phyloP scores from a whole-genome alignment of 2,888 invertebrate species.

The Stenodema calcarata region DNA sequence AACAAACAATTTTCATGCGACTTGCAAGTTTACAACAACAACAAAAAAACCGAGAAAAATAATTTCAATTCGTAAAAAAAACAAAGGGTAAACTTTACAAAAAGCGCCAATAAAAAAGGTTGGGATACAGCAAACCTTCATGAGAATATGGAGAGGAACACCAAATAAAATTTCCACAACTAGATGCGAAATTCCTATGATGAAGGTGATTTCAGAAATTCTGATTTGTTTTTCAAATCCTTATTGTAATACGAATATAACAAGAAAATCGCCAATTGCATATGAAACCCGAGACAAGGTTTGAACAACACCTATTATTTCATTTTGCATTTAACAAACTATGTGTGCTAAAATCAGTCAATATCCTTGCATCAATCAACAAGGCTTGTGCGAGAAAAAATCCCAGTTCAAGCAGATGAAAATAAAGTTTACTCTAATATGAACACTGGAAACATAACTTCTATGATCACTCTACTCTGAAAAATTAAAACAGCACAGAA shows the following conservation, averaged over 20 bases:
- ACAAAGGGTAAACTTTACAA: neutral
- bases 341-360: constrained; percentile 27
- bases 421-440: neutral
- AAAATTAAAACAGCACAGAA: neutral
- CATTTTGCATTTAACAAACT: constrained; percentile 1
- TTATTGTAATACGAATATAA: neutral
- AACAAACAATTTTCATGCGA: neutral
- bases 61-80: neutral
- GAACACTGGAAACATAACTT: neutral
- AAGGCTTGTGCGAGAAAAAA: constrained; percentile 18
- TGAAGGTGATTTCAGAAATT: neutral
- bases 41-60: neutral
- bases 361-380: neutral
- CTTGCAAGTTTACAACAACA: neutral
- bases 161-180: neutral
- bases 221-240: neutral
- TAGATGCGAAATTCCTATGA: neutral
- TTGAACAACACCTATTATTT: constrained; percentile 46
- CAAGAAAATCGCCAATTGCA: neutral
- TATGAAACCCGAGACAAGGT: constrained; percentile 3
- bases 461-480: neutral
- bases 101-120: neutral
- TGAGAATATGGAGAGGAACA: neutral
- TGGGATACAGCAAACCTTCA: neutral
- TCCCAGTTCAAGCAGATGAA: neutral